Evolutionary conservation across 1,140 invertebrate genomes (phyloP).

Genomic region (Nasonia giraulti): DNA sequence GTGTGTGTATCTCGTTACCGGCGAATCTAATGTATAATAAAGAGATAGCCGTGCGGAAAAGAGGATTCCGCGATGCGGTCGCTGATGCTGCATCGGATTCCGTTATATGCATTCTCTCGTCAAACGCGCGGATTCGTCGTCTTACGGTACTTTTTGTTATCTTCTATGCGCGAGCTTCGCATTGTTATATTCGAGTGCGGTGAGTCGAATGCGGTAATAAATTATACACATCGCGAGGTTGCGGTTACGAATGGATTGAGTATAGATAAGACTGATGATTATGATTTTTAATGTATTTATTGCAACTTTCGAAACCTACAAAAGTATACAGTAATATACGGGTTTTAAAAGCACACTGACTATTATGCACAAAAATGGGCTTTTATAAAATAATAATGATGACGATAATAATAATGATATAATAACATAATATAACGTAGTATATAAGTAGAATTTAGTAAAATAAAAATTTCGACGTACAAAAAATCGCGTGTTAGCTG

Average conservation of each 20-base stretch:
- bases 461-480: conserved; percentile 35
- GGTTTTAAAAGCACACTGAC: conserved; percentile 47
- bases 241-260: too few species aligned
- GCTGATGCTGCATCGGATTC: background rate
- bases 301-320: conserved; percentile 49
- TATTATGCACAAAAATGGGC: conserved; percentile 37
- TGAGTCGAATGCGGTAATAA: too few species aligned
- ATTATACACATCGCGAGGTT: too few species aligned
- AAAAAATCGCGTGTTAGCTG: conserved; percentile 33
- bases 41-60: background rate
- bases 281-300: conserved; percentile 32
- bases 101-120: background rate
- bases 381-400: conserved; percentile 35
- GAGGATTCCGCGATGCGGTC: background rate
- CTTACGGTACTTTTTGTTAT: background rate
- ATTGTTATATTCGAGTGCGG: background rate
- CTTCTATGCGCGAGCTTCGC: too few species aligned
- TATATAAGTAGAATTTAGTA: conserved; percentile 25
- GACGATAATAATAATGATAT: background rate
- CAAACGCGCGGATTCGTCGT: background rate
- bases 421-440: background rate
- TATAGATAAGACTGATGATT: too few species aligned
- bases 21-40: conserved; percentile 1
- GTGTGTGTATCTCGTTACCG: background rate
- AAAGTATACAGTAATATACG: conserved; percentile 45